These are phyloP conservation scores for Pipistrellus pygmaeus DNA, from an alignment of 2,797 vertebrate species.

Conservation along the genomic window DNA sequence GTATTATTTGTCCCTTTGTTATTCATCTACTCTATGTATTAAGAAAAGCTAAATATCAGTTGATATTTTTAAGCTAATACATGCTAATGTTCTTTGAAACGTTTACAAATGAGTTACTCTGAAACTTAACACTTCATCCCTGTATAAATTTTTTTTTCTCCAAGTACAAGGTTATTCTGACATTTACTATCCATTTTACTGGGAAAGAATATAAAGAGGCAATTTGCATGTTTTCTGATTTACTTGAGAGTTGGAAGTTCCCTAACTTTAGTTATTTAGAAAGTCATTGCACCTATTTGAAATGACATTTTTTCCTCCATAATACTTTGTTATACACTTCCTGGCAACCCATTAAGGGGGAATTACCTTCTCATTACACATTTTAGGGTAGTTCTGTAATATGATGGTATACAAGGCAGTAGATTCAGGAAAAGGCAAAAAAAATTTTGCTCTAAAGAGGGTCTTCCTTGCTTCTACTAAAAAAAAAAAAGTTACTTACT, in stretches of 20 bases:
- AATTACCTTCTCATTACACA: slow-evolving; percentile 44
- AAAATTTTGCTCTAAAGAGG: not conserved
- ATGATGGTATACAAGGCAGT: not conserved
- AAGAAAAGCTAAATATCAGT: slow-evolving; percentile 51
- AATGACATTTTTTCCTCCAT: slow-evolving; percentile 57
- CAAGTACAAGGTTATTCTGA: slow-evolving; percentile 73
- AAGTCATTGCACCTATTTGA: slow-evolving; percentile 64
- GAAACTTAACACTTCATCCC: slow-evolving; percentile 37
- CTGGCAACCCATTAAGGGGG: slow-evolving; percentile 61
- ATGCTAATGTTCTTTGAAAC: not conserved
- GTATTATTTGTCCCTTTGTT: not conserved
- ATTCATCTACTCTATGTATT: not conserved
- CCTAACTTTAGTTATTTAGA: slow-evolving; percentile 63
- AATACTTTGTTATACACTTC: slow-evolving; percentile 48
- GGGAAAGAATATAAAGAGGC: slow-evolving; percentile 67
- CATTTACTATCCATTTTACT: slow-evolving; percentile 71
- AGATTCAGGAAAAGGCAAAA: not conserved
- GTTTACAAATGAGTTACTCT: slow-evolving; percentile 65
- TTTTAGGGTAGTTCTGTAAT: slow-evolving; percentile 49
- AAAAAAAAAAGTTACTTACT: not conserved
- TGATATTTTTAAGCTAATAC: not conserved
- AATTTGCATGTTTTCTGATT: slow-evolving; percentile 75
- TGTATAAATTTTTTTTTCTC: slow-evolving; percentile 65
- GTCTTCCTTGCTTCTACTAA: not conserved
- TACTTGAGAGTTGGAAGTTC: slow-evolving; percentile 49